A percentile compares a stretch with the other conserved stretches of the same genome.
Conservation (phyloP, 2,113 vertebrate genomes). For the Neolamprologus tretocephalus region DNA sequence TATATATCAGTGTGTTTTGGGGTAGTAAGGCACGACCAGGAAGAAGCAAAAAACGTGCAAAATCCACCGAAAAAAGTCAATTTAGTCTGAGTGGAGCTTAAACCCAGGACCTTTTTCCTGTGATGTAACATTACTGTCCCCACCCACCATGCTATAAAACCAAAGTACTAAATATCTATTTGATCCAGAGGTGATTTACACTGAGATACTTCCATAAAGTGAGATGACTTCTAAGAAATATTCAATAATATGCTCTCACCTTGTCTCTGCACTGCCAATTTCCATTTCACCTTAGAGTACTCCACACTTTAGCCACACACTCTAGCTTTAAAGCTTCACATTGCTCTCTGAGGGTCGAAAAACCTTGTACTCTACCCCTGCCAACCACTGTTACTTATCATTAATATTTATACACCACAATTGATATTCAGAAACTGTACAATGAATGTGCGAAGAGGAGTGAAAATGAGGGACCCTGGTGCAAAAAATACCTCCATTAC, state of each 20-base stretch:
- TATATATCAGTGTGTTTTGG: not conserved
- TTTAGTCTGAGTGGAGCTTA: not conserved
- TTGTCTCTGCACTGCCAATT: not conserved
- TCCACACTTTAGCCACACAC: not conserved
- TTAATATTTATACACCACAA: conserved; percentile 17
- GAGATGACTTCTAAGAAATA: not conserved
- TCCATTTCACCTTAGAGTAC: not conserved
- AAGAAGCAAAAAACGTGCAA: not conserved
- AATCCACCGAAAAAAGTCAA: not conserved
- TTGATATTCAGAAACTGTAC: conserved; percentile 7
- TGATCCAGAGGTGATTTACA: not conserved
- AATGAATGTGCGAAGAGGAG: not conserved
- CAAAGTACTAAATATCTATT: not conserved
- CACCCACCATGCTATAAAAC: not conserved
- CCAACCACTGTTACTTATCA: not conserved
- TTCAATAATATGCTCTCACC: not conserved
- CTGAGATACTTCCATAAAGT: not conserved
- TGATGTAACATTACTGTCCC: not conserved
- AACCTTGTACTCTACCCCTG: not conserved
- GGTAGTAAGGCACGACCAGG: not conserved
- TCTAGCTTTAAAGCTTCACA: not conserved
- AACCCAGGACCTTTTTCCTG: not conserved
- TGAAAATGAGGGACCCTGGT: not conserved
- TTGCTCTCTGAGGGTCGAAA: not conserved
- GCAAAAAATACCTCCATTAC: not conserved